Percentiles rank a stretch among this genome's conserved stretches.
Evolutionary conservation across 1,140 invertebrate genomes (phyloP).

Genomic region (Belonocnema kinseyi): DNA sequence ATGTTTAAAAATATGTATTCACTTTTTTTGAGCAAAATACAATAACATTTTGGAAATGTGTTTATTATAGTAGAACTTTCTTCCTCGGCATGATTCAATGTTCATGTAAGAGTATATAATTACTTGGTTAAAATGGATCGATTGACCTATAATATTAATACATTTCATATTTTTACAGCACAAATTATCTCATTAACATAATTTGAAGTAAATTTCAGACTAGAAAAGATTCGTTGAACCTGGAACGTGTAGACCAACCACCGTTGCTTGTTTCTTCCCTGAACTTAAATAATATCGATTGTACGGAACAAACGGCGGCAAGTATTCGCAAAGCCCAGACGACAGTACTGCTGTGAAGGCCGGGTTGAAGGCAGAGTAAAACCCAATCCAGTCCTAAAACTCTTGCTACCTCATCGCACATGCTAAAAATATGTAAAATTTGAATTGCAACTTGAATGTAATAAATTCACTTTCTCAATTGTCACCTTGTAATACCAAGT

Average conservation of each 20-base stretch:
- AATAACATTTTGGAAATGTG: no score
- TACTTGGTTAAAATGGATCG: no score
- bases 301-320: conserved; percentile 88
- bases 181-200: no score
- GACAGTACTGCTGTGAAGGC: conserved; percentile 92
- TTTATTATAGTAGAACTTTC: no score
- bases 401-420: conserved; percentile 93
- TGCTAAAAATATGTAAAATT: conserved; percentile 55
- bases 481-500: background rate
- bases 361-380: conserved; percentile 92
- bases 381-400: conserved; percentile 98
- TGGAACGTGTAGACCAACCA: conserved; percentile 95
- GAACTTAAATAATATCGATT: conserved; percentile 85
- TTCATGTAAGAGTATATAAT: no score
- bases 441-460: conserved; percentile 35
- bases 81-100: no score
- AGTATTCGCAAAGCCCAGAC: conserved; percentile 92
- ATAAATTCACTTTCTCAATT: conserved; percentile 7
- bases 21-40: no score
- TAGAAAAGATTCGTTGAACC: no score
- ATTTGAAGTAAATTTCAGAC: no score
- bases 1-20: no score
- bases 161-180: no score
- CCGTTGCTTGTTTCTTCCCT: conserved; percentile 92
- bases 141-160: no score